phyloP scores from a whole-genome alignment of 2,797 vertebrate genomes.

The Anguilla anguilla region DNA sequence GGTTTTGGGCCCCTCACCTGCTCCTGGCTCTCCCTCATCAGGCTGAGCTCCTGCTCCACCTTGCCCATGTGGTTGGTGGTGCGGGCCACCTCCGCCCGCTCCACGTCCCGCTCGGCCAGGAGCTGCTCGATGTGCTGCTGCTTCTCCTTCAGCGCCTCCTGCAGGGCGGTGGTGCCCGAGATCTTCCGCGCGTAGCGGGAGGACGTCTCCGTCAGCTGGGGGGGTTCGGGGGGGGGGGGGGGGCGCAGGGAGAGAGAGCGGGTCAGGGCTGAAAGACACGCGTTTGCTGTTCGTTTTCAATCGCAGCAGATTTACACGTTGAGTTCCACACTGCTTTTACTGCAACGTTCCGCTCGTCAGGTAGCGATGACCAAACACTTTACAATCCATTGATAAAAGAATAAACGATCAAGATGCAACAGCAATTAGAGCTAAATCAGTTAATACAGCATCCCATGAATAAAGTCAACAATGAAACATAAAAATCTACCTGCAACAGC shows the following conservation, averaged over 20 bases:
- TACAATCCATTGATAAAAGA: too few species aligned
- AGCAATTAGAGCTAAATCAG: too few species aligned
- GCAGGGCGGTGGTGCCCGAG: conserved; percentile 94
- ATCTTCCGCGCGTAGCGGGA: conserved; percentile 95
- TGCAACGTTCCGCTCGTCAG: background rate
- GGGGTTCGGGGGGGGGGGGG: conserved; percentile 43
- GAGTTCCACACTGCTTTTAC: background rate
- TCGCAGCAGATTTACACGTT: background rate
- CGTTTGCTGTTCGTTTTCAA: background rate
- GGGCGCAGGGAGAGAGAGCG: conserved; percentile 30
- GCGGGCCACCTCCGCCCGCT: conserved; percentile 94
- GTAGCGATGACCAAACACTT: background rate
- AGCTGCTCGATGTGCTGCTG: conserved; percentile 99
- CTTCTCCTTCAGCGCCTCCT: conserved; percentile 98
- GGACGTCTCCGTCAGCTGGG: conserved; percentile 95
- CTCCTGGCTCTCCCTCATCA: conserved; percentile 90
- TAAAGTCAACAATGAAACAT: too few species aligned
- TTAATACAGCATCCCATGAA: too few species aligned
- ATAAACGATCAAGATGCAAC: too few species aligned
- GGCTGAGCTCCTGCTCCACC: conserved; percentile 87
- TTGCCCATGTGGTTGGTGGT: conserved; percentile 93
- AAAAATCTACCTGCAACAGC: too few species aligned
- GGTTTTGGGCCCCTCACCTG: conserved; percentile 73
- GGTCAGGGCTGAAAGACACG: background rate
- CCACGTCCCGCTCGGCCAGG: conserved; percentile 92